Conservation (phyloP, 1,140 invertebrate species). For the Heliconius hewitsoni region DNA sequence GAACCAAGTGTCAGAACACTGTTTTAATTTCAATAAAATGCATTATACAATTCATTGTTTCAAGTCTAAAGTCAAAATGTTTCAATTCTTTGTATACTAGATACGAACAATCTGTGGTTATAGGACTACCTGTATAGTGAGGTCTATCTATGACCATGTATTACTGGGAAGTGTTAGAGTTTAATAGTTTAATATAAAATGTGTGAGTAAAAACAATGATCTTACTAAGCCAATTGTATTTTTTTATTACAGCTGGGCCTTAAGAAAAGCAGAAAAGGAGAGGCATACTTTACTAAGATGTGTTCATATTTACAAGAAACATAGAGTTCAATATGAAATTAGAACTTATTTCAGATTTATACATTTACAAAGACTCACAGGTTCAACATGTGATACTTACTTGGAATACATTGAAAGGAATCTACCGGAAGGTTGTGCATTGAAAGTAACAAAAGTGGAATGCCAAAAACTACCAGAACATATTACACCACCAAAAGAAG, state of each 20-base stretch:
- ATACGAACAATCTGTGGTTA: too few relatives aligned
- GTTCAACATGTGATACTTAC: constrained; percentile 97
- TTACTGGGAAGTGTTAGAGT: too few relatives aligned
- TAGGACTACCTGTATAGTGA: too few relatives aligned
- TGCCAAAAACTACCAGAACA: constrained; percentile 82
- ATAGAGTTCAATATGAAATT: constrained; percentile 97
- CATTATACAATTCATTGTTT: too few relatives aligned
- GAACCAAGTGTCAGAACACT: background rate
- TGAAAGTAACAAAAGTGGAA: constrained; percentile 95
- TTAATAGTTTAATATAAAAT: too few relatives aligned
- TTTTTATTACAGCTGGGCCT: constrained; percentile 84
- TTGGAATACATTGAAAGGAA: constrained; percentile 98
- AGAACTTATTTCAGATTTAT: constrained; percentile 95
- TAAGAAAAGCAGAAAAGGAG: constrained; percentile 87
- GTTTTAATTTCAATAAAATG: too few relatives aligned
- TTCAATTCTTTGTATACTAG: too few relatives aligned
- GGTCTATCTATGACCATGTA: too few relatives aligned
- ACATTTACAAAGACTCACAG: constrained; percentile 92
- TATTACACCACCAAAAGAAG: constrained; percentile 65
- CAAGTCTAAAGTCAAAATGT: too few relatives aligned
- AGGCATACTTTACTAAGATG: constrained; percentile 92
- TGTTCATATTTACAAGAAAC: constrained; percentile 95
- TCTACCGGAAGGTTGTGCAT: constrained; percentile 97
- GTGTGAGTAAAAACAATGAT: background rate
- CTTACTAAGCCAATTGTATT: background rate